Percentiles rank a stretch among this genome's conserved stretches.
Conservation (phyloP, 2,113 vertebrate genomes). For the Dunckerocampus dactyliophorus region DNA sequence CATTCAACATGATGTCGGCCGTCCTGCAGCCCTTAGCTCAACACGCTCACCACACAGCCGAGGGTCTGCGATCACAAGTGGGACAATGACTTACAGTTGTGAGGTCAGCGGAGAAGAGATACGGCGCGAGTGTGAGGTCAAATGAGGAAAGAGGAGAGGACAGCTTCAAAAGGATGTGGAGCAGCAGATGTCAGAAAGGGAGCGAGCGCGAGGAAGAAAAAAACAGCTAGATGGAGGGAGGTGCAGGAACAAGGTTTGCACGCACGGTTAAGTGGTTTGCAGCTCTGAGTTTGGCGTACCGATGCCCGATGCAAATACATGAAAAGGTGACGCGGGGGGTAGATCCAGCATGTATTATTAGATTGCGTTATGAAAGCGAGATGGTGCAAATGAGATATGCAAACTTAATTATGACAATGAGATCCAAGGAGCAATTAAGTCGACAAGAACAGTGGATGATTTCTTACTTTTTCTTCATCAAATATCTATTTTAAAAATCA, state of each 20-base stretch:
- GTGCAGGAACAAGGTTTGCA: slow-evolving; percentile 33
- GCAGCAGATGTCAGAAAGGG: slow-evolving; percentile 6
- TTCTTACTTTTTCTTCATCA: slow-evolving; percentile 2
- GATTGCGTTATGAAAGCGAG: too few species aligned
- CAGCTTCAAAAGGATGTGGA: slow-evolving; percentile 10
- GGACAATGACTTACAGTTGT: slow-evolving; percentile 6
- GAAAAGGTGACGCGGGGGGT: neutral
- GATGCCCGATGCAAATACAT: slow-evolving; percentile 12
- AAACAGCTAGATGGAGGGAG: slow-evolving; percentile 23
- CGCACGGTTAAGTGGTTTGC: slow-evolving; percentile 41
- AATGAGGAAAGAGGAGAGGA: slow-evolving; percentile 13
- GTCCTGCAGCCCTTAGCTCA: too few species aligned
- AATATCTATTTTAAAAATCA: slow-evolving; percentile 1
- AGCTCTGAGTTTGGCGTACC: slow-evolving; percentile 21
- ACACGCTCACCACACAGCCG: slow-evolving; percentile 2
- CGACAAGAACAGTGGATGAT: neutral
- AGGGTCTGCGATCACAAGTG: neutral
- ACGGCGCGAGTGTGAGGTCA: slow-evolving; percentile 4
- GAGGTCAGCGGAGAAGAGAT: neutral
- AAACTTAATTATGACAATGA: neutral
- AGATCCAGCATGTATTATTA: neutral
- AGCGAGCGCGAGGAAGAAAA: neutral
- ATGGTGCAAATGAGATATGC: neutral
- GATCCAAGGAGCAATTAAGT: neutral
- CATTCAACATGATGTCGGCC: too few species aligned